These are phyloP conservation scores for Strix aluco DNA, from an alignment of 2,113 vertebrate genomes.

Conservation along the genomic window DNA sequence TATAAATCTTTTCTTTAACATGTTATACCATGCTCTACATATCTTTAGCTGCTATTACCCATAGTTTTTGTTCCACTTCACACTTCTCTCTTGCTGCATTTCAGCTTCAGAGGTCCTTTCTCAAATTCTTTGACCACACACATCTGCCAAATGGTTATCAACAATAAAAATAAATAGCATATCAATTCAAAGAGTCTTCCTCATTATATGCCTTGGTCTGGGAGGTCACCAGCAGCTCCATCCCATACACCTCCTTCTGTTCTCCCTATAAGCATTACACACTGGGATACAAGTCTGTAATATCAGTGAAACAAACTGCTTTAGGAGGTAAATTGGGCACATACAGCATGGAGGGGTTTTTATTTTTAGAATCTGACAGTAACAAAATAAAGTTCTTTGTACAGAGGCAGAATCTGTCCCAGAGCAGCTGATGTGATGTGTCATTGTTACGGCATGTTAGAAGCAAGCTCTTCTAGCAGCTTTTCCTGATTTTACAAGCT, in stretches of 20 bases:
- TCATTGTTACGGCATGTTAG: neutral
- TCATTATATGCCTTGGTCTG: neutral
- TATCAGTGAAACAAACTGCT: neutral
- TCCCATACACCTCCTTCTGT: neutral
- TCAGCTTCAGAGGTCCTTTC: neutral
- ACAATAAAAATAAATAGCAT: neutral
- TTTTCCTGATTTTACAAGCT: neutral
- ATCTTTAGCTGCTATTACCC: neutral
- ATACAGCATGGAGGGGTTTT: neutral
- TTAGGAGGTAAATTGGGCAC: neutral
- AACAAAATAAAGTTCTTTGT: neutral
- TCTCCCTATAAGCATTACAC: neutral
- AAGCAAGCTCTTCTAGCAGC: neutral
- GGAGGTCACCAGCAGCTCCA: neutral
- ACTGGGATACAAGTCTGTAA: neutral
- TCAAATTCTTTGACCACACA: neutral
- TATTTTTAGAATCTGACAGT: neutral
- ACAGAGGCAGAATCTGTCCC: neutral
- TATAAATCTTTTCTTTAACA: neutral
- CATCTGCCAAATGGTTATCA: neutral
- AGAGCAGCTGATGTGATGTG: neutral
- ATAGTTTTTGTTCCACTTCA: neutral
- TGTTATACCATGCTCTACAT: neutral
- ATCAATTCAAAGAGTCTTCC: neutral
- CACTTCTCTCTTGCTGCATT: neutral